phyloP scores from a whole-genome alignment of 2,113 vertebrate species.

The Macrotis lagotis region DNA sequence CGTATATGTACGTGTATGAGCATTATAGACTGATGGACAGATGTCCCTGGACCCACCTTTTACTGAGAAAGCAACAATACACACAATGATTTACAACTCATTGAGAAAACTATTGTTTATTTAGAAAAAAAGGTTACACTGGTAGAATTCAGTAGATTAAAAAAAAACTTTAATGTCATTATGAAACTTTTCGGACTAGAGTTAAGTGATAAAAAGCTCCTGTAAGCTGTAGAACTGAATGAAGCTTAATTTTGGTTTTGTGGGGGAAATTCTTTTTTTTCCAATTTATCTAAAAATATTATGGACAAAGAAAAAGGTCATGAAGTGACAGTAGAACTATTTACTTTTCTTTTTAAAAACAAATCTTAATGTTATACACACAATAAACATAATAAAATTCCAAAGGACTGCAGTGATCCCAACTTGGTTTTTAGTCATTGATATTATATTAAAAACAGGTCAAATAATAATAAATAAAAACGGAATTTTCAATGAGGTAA shows the following conservation, averaged over 20 bases:
- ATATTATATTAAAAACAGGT: conserved; percentile 94
- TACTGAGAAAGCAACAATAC: conserved; percentile 82
- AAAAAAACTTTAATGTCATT: conserved; percentile 92
- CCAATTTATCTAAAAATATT: conserved; percentile 93
- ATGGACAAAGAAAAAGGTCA: conserved; percentile 85
- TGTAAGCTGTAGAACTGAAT: conserved; percentile 87
- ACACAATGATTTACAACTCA: conserved; percentile 90
- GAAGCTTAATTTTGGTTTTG: conserved; percentile 83
- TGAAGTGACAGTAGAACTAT: conserved; percentile 82
- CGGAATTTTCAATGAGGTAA: conserved; percentile 93
- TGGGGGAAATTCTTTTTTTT: conserved; percentile 79
- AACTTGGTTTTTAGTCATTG: conserved; percentile 83
- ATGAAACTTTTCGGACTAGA: conserved; percentile 90
- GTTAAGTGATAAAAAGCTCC: conserved; percentile 92
- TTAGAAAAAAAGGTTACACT: conserved; percentile 98
- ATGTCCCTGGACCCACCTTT: conserved; percentile 17
- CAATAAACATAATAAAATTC: conserved; percentile 95
- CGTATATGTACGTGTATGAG: not conserved
- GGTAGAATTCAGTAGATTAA: conserved; percentile 98
- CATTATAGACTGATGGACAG: too few relatives aligned
- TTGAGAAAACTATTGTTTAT: conserved; percentile 99
- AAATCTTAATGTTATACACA: conserved; percentile 92
- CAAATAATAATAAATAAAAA: conserved; percentile 95
- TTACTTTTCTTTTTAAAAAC: conserved; percentile 73
- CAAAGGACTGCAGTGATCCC: conserved; percentile 87